Conservation (phyloP, 2,113 vertebrate species). For the Picathartes gymnocephalus region DNA sequence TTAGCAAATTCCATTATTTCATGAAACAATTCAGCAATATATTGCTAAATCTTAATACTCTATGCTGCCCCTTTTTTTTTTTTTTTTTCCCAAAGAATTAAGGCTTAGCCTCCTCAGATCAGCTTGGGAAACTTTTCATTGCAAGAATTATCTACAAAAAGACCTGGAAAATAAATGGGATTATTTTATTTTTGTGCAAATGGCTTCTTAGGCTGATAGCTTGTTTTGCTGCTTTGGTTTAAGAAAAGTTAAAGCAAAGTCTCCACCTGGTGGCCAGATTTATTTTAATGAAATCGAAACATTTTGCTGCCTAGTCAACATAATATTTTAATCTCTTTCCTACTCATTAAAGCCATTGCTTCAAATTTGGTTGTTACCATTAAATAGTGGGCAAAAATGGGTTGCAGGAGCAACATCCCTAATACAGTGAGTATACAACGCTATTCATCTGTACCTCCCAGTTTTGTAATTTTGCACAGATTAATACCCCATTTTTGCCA, state of each 20-base stretch:
- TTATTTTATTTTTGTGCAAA: constrained; percentile 41
- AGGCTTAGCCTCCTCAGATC: neutral
- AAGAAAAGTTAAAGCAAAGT: constrained; percentile 56
- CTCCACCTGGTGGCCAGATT: constrained; percentile 60
- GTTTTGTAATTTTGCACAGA: neutral
- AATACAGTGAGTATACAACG: neutral
- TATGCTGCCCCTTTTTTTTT: neutral
- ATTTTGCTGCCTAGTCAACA: neutral
- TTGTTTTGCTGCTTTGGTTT: neutral
- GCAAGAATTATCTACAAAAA: constrained; percentile 25
- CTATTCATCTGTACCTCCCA: neutral
- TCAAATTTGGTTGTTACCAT: neutral
- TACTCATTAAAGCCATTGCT: neutral
- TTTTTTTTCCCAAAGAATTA: neutral
- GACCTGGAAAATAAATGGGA: constrained; percentile 30
- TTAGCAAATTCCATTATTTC: neutral
- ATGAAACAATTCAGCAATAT: constrained; percentile 4
- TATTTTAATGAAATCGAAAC: neutral
- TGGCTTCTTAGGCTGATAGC: neutral
- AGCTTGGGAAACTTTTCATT: constrained; percentile 7
- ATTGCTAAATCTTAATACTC: neutral
- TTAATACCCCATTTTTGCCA: neutral
- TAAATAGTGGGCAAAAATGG: neutral
- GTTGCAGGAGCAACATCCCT: neutral
- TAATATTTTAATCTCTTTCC: neutral